Evolutionary conservation across 1,140 invertebrate species (phyloP).

Genomic region (Saccostrea cuccullata): DNA sequence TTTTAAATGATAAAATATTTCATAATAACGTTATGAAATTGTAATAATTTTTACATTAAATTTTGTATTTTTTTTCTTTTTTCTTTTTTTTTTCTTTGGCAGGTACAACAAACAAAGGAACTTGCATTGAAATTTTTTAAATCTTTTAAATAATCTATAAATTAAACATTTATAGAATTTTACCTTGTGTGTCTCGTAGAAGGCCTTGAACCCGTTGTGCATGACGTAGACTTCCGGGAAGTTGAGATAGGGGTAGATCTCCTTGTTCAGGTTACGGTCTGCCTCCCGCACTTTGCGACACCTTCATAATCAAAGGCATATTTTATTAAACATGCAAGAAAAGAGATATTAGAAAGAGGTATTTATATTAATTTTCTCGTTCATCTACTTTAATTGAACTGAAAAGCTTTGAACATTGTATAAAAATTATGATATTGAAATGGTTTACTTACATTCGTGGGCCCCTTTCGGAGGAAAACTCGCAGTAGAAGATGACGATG

Average conservation of each 20-base stretch:
- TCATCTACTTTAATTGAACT: too few species aligned
- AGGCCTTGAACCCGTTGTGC: constrained; percentile 94
- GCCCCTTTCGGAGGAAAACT: constrained; percentile 96
- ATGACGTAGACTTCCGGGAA: constrained; percentile 97
- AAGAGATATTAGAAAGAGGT: too few species aligned
- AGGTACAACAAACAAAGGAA: not conserved
- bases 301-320: not conserved
- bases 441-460: constrained; percentile 87
- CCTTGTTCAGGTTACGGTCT: constrained; percentile 89
- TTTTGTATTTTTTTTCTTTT: not conserved
- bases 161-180: not conserved
- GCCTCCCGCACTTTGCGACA: constrained; percentile 83
- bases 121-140: not conserved
- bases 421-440: too few species aligned
- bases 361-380: too few species aligned
- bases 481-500: constrained; percentile 97
- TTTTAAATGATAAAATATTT: not conserved
- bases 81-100: too few species aligned
- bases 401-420: too few species aligned
- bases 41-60: not conserved
- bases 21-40: not conserved
- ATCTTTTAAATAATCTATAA: not conserved
- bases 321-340: too few species aligned
- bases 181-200: constrained; percentile 84
- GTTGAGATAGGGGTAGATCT: constrained; percentile 90